Evolutionary conservation across 2,797 vertebrate species (phyloP).

Genomic region (Spinibarbus caldwelli): DNA sequence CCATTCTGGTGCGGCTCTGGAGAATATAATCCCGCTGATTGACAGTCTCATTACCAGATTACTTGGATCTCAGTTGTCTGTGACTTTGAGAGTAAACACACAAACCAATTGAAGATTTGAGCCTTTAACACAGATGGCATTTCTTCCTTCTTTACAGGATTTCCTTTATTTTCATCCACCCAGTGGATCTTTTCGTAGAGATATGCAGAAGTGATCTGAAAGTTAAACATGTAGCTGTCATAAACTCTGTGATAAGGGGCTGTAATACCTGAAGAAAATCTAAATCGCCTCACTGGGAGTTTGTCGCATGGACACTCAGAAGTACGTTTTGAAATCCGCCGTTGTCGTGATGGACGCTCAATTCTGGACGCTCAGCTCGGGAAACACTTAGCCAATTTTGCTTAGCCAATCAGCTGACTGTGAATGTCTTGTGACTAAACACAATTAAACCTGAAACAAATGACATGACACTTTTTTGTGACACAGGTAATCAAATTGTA

Average conservation of each 20-base stretch:
- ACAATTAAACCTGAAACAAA: neutral
- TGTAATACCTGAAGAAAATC: conserved; percentile 21
- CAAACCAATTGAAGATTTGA: conserved; percentile 29
- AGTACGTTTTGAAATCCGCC: neutral
- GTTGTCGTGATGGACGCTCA: neutral
- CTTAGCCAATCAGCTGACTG: neutral
- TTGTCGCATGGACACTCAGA: neutral
- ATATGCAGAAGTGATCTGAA: conserved; percentile 9
- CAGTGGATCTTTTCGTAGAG: neutral
- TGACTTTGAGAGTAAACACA: conserved; percentile 48
- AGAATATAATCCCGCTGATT: conserved; percentile 40
- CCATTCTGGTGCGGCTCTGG: conserved; percentile 18
- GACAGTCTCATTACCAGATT: conserved; percentile 58
- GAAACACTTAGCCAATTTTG: neutral
- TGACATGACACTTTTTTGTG: neutral
- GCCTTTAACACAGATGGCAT: neutral
- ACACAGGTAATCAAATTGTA: no score
- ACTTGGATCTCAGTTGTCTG: conserved; percentile 53
- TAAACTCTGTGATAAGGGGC: neutral
- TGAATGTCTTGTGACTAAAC: neutral
- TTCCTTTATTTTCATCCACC: conserved; percentile 6
- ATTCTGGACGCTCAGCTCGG: neutral
- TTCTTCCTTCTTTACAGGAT: neutral
- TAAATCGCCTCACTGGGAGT: neutral
- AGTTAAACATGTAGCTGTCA: conserved; percentile 10